phyloP scores from a whole-genome alignment of 2,797 vertebrate genomes.

The Amblyraja radiata region DNA sequence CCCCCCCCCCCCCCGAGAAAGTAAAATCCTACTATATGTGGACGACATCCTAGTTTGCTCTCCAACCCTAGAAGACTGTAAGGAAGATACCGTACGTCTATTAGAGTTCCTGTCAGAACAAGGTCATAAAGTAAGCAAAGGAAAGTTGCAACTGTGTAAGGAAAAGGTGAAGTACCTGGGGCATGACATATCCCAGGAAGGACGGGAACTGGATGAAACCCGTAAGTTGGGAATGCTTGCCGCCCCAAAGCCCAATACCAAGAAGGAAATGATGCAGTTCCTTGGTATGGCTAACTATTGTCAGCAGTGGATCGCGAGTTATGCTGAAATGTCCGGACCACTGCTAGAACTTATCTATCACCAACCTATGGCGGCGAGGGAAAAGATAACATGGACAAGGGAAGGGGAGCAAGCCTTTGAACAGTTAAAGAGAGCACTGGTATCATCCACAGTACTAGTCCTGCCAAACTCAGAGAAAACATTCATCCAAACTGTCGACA shows the following conservation, averaged over 20 bases:
- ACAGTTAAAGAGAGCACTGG: neutral
- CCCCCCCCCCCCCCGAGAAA: no score
- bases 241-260: neutral
- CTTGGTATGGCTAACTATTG: neutral
- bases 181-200: neutral
- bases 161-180: neutral
- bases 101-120: neutral
- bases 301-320: no score
- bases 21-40: constrained; percentile 4
- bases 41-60: neutral
- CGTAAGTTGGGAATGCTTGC: neutral
- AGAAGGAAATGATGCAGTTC: neutral
- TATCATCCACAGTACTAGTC: no score
- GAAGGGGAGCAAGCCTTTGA: neutral
- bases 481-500: no score
- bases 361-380: neutral
- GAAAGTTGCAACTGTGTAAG: neutral
- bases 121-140: neutral
- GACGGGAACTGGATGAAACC: neutral
- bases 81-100: neutral
- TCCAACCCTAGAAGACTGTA: neutral
- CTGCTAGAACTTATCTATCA: neutral
- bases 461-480: no score
- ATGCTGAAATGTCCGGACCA: neutral
- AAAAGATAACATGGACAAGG: no score